A percentile compares a stretch with the other conserved stretches of the same genome.
These are phyloP conservation scores for Argyresthia goedartella DNA, from an alignment of 2,888 invertebrate genomes.

Conservation along the genomic window DNA sequence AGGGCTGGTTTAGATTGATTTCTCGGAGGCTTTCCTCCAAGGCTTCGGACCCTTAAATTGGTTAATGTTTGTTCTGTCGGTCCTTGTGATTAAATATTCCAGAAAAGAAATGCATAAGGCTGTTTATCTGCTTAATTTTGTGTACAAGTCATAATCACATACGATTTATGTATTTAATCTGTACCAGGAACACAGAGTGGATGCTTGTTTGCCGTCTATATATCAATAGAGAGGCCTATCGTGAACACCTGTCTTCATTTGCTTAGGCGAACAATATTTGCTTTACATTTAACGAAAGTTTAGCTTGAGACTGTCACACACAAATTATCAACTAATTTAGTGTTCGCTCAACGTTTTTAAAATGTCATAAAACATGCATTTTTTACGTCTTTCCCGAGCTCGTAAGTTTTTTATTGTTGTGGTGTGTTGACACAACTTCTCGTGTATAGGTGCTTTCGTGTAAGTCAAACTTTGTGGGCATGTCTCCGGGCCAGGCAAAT, in stretches of 20 bases:
- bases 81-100: no score
- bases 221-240: constrained; percentile 49
- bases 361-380: constrained; percentile 23
- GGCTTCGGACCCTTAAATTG: constrained; percentile 36
- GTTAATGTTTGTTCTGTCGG: not conserved
- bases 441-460: not conserved
- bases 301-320: constrained; percentile 53
- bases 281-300: constrained; percentile 63
- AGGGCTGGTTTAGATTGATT: constrained; percentile 63
- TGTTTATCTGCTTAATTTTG: not conserved
- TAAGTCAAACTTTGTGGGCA: not conserved
- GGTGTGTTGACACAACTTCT: not conserved
- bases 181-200: constrained; percentile 20
- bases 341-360: constrained; percentile 44
- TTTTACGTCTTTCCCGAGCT: constrained; percentile 2
- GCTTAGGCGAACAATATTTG: constrained; percentile 56
- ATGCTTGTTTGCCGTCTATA: constrained; percentile 36
- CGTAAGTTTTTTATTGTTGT: constrained; percentile 43
- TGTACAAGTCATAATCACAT: constrained; percentile 21
- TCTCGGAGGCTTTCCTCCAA: constrained; percentile 37
- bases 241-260: constrained; percentile 65
- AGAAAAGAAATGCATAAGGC: no score
- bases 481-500: not conserved
- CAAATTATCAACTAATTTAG: constrained; percentile 69
- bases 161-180: constrained; percentile 52